Percentiles rank a stretch among this genome's conserved stretches.
These are phyloP conservation scores for Venturia canescens DNA, from an alignment of 1,140 invertebrate genomes.

Conservation along the genomic window DNA sequence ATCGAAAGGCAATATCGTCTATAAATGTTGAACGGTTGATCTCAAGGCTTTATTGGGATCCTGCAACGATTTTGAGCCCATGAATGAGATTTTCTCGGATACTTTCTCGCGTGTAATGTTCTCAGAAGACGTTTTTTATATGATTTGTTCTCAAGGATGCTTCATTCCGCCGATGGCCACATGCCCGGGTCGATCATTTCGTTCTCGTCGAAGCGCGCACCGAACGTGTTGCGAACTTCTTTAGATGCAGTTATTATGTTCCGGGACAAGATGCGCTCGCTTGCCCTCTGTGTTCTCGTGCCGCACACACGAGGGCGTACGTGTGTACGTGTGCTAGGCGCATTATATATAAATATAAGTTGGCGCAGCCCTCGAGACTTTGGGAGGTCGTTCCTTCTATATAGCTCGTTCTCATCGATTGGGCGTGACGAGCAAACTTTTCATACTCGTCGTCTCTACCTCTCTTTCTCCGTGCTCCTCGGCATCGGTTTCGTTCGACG, in stretches of 20 bases:
- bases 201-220: slow-evolving; percentile 19
- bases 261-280: neutral
- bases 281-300: neutral
- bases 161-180: slow-evolving; percentile 5
- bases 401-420: slow-evolving; percentile 57
- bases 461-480: slow-evolving; percentile 36
- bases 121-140: slow-evolving; percentile 1
- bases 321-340: neutral
- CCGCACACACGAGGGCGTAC: neutral
- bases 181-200: neutral
- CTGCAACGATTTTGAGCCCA: no score
- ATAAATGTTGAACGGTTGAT: no score
- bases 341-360: neutral
- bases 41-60: no score
- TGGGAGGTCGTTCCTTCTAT: slow-evolving; percentile 56
- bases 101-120: no score
- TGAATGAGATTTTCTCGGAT: no score
- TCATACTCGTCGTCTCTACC: slow-evolving; percentile 32
- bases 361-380: slow-evolving; percentile 48
- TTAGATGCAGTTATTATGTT: slow-evolving; percentile 37
- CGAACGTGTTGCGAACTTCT: slow-evolving; percentile 35
- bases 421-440: slow-evolving; percentile 57
- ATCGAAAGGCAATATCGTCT: no score
- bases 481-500: slow-evolving; percentile 14
- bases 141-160: neutral